Evolutionary conservation across 2,113 vertebrate genomes (phyloP).

Genomic region (Ceyx cyanopectus): DNA sequence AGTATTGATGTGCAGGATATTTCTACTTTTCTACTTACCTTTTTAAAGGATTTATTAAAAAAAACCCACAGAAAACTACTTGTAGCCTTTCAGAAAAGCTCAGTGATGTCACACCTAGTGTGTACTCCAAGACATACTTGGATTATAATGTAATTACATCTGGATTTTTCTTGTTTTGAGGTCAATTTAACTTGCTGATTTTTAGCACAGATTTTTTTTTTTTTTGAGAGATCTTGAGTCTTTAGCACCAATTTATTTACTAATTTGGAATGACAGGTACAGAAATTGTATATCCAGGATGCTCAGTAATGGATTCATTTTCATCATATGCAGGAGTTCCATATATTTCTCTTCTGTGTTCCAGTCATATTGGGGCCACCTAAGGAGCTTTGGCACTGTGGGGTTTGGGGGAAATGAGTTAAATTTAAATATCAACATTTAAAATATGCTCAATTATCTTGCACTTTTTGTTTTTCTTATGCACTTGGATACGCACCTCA

Average conservation of each 20-base stretch:
- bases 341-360: not conserved
- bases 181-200: not conserved
- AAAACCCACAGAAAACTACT: not conserved
- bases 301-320: not conserved
- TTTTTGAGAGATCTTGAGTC: not conserved
- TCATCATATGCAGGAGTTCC: accelerated
- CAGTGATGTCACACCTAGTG: not conserved
- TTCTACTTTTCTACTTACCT: not conserved
- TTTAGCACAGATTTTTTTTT: not conserved
- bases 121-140: not conserved
- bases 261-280: not conserved
- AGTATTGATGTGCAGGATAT: constrained; percentile 38
- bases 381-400: not conserved
- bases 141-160: not conserved
- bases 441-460: not conserved
- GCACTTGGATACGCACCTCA: not conserved
- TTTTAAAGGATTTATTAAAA: not conserved
- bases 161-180: not conserved
- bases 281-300: not conserved
- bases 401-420: not conserved
- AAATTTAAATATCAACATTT: not conserved
- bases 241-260: not conserved
- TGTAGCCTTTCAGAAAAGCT: not conserved
- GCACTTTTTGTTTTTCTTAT: not conserved
- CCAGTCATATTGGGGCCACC: not conserved